Evolutionary conservation across 2,113 vertebrate genomes (phyloP).

Genomic region (Phoenicopterus ruber): DNA sequence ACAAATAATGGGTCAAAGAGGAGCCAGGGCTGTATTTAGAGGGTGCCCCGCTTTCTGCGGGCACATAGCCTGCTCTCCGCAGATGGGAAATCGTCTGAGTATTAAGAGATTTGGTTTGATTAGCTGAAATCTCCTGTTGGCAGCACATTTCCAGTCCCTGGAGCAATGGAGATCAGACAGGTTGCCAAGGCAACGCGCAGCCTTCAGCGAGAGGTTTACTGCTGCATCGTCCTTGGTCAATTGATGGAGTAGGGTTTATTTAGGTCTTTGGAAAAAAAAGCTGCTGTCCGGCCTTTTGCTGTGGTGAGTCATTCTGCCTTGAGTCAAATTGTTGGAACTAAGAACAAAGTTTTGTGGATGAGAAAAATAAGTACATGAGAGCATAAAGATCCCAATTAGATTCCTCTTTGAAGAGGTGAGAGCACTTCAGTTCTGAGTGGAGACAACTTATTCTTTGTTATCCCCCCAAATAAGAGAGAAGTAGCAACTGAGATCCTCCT

Average conservation of each 20-base stretch:
- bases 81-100: background rate
- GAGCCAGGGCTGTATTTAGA: background rate
- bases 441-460: background rate
- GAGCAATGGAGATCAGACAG: constrained; percentile 56
- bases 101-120: constrained; percentile 57
- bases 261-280: constrained; percentile 43
- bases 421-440: background rate
- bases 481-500: background rate
- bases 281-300: constrained; percentile 45
- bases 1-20: background rate
- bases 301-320: constrained; percentile 54
- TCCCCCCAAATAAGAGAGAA: background rate
- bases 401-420: constrained; percentile 1
- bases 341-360: constrained; percentile 11
- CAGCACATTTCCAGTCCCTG: constrained; percentile 38
- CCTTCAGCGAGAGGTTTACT: constrained; percentile 63
- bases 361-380: background rate
- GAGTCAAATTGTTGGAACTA: constrained; percentile 12
- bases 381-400: constrained; percentile 5
- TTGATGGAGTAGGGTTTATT: constrained; percentile 65
- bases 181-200: constrained; percentile 67
- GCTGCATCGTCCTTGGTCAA: constrained; percentile 62
- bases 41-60: background rate
- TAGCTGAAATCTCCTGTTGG: constrained; percentile 51
- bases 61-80: background rate